These are phyloP conservation scores for Vipera ursinii DNA, from an alignment of 2,797 vertebrate species.

Conservation along the genomic window DNA sequence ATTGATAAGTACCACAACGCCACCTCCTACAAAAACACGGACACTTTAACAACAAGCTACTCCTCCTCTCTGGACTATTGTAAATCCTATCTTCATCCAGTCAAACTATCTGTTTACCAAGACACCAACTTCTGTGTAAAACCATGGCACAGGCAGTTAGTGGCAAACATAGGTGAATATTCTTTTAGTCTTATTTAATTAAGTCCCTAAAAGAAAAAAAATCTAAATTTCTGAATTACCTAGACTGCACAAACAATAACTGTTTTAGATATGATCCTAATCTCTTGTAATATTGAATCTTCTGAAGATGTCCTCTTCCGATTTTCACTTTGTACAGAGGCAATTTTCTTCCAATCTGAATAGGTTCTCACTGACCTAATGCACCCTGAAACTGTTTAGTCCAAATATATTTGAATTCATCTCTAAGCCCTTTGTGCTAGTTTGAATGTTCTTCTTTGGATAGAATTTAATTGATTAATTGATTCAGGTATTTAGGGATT, in stretches of 20 bases:
- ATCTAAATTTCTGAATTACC: neutral
- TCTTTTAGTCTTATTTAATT: neutral
- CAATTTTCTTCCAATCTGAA: neutral
- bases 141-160: neutral
- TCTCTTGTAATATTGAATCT: neutral
- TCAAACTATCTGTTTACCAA: neutral
- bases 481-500: neutral
- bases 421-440: neutral
- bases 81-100: neutral
- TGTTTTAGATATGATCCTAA: neutral
- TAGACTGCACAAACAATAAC: neutral
- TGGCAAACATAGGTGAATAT: neutral
- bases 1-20: neutral
- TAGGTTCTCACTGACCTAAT: neutral
- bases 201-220: neutral
- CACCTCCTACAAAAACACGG: neutral
- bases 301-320: neutral
- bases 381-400: neutral
- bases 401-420: neutral
- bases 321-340: neutral
- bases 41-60: neutral
- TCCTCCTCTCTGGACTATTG: neutral
- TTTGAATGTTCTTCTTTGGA: neutral
- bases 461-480: neutral
- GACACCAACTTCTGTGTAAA: neutral